These are phyloP conservation scores for Sarcophaga subvicina DNA, from an alignment of 2,888 invertebrate genomes.

Conservation along the genomic window DNA sequence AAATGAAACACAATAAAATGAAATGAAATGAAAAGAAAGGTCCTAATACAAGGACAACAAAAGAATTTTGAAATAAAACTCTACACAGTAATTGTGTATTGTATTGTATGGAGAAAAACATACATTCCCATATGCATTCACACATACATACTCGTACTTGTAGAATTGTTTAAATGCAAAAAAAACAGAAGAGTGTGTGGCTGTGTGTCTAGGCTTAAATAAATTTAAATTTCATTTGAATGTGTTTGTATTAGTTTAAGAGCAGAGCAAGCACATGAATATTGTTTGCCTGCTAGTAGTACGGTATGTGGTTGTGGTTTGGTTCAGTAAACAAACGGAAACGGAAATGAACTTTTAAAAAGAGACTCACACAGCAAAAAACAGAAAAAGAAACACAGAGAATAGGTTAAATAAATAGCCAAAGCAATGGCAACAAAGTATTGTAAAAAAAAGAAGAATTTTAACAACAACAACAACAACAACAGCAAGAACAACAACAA, in stretches of 20 bases:
- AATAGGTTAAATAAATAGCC: conserved; percentile 42
- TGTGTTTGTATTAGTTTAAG: background rate
- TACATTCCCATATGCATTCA: too few relatives aligned
- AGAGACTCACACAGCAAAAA: conserved; percentile 32
- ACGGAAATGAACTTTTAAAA: conserved; percentile 68
- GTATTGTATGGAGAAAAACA: background rate
- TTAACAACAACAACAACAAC: conserved; percentile 21
- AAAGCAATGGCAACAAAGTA: conserved; percentile 13
- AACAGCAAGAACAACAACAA: conserved; percentile 40
- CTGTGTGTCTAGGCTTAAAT: background rate
- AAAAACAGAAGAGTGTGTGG: too few relatives aligned
- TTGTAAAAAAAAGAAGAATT: conserved; percentile 7
- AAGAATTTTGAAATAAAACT: conserved; percentile 45
- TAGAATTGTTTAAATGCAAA: too few relatives aligned
- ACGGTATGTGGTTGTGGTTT: conserved; percentile 51
- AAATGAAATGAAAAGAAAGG: background rate
- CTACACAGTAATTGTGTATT: background rate
- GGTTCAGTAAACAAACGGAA: conserved; percentile 66
- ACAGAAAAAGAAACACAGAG: conserved; percentile 31
- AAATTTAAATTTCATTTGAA: background rate
- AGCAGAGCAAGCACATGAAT: background rate
- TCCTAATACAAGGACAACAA: background rate
- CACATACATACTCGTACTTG: too few relatives aligned
- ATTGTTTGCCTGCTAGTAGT: background rate
- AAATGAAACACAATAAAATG: conserved; percentile 12